Evolutionary conservation across 2,888 invertebrate species (phyloP).

Genomic region (Melangyna quadrimaculata): DNA sequence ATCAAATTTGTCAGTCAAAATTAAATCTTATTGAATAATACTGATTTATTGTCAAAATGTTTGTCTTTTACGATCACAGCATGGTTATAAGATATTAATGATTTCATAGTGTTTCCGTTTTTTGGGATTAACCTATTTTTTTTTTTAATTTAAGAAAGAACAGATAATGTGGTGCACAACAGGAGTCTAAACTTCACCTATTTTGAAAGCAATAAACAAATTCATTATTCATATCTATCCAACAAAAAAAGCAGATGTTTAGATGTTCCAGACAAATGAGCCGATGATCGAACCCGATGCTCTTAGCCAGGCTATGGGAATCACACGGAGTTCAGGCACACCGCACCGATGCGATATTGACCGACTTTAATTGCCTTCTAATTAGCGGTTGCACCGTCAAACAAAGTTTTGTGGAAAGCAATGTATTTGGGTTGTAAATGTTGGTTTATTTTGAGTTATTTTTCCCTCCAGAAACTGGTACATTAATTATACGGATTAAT

Average conservation of each 20-base stretch:
- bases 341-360: slow-evolving; percentile 25
- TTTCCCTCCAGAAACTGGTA: slow-evolving; percentile 5
- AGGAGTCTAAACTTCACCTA: slow-evolving; percentile 52
- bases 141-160: not conserved
- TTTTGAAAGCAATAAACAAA: slow-evolving; percentile 35
- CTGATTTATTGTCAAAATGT: no score
- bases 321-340: not conserved
- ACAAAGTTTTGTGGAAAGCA: slow-evolving; percentile 41
- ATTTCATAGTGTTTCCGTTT: not conserved
- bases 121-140: not conserved
- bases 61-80: no score
- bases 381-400: slow-evolving; percentile 64
- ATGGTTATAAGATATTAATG: no score
- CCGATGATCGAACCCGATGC: slow-evolving; percentile 17
- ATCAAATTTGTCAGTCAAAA: no score
- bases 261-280: slow-evolving; percentile 14
- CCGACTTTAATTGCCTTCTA: slow-evolving; percentile 67
- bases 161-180: slow-evolving; percentile 12
- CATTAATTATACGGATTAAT: slow-evolving; percentile 22
- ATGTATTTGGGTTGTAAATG: slow-evolving; percentile 38
- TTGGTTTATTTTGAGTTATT: slow-evolving; percentile 19
- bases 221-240: slow-evolving; percentile 22
- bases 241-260: slow-evolving; percentile 29
- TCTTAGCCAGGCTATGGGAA: slow-evolving; percentile 23
- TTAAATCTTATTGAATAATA: no score